A percentile compares a stretch with the other conserved stretches of the same genome.
Evolutionary conservation across 2,113 vertebrate genomes (phyloP).

Genomic region (Mormyrus lacerda): DNA sequence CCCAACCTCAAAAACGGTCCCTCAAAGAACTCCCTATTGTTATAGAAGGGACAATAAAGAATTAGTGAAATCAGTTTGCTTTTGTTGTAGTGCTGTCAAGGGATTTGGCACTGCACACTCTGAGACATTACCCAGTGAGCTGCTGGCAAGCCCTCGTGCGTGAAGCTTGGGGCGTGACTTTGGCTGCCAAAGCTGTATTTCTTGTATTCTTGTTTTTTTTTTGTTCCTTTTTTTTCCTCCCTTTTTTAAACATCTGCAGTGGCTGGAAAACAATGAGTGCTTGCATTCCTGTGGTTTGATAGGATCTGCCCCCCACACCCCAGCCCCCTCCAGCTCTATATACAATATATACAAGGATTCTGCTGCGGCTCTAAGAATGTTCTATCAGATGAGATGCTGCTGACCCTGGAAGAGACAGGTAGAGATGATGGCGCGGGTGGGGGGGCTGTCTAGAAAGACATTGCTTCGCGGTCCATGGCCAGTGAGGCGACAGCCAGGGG

Average conservation of each 20-base stretch:
- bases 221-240: not conserved
- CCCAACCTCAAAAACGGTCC: not conserved
- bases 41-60: not conserved
- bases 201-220: slow-evolving; percentile 18
- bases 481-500: not conserved
- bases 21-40: not conserved
- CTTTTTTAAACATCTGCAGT: slow-evolving; percentile 19
- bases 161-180: not conserved
- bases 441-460: not conserved
- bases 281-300: not conserved
- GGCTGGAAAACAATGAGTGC: not conserved
- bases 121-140: not conserved
- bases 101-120: not conserved
- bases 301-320: not conserved
- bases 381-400: not conserved
- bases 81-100: not conserved
- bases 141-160: slow-evolving; percentile 9
- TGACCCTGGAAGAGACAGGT: not conserved
- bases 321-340: not conserved
- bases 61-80: not conserved
- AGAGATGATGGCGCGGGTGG: not conserved
- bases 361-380: not conserved
- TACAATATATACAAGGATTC: not conserved
- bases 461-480: not conserved
- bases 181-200: slow-evolving; percentile 13